Percentiles rank a stretch among this genome's conserved stretches.
phyloP scores from a whole-genome alignment of 2,797 vertebrate genomes.

The Aulostomus chinensis region DNA sequence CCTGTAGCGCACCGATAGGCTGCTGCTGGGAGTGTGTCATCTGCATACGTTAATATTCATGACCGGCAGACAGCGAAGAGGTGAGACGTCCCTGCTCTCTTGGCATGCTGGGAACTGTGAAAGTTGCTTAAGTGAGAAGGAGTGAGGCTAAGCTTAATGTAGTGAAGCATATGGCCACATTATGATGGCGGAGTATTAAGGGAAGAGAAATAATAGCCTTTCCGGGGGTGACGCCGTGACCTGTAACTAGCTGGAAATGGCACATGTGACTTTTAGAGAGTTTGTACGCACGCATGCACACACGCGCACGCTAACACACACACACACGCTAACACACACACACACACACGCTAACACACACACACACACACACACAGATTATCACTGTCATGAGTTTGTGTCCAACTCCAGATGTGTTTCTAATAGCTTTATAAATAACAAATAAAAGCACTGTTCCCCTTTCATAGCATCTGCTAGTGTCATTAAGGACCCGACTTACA shows the following conservation, averaged over 20 bases:
- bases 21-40: slow-evolving; percentile 65
- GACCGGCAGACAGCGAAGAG: slow-evolving; percentile 52
- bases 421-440: slow-evolving; percentile 55
- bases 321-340: too few species aligned
- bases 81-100: slow-evolving; percentile 42
- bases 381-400: too few species aligned
- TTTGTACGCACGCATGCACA: too few species aligned
- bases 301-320: too few species aligned
- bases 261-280: background rate
- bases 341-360: too few species aligned
- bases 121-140: slow-evolving; percentile 28
- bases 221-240: slow-evolving; percentile 32
- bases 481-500: slow-evolving; percentile 55
- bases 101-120: slow-evolving; percentile 35
- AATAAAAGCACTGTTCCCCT: slow-evolving; percentile 57
- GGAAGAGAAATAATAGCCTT: slow-evolving; percentile 43
- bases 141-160: slow-evolving; percentile 56
- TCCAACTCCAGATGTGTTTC: slow-evolving; percentile 53
- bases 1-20: slow-evolving; percentile 63
- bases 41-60: slow-evolving; percentile 78
- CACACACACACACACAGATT: too few species aligned
- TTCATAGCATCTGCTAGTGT: slow-evolving; percentile 67
- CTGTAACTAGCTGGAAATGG: slow-evolving; percentile 34
- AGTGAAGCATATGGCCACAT: slow-evolving; percentile 45
- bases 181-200: slow-evolving; percentile 31